phyloP scores from a whole-genome alignment of 2,113 vertebrate species.

The Lontra canadensis region DNA sequence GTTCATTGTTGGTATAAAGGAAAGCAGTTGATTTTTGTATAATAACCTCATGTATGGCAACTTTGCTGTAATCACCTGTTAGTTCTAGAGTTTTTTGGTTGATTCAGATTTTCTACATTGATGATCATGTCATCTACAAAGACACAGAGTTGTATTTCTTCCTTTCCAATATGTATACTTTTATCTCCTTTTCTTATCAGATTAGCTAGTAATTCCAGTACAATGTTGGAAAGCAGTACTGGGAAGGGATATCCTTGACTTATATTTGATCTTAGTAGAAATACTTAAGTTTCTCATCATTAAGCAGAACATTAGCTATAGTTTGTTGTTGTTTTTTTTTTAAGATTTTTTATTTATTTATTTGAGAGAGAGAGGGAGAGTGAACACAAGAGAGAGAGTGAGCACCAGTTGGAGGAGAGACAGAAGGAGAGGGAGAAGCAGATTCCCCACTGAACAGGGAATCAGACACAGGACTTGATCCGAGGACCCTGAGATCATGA shows the following conservation, averaged over 20 bases:
- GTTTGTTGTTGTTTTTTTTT: neutral
- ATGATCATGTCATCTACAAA: neutral
- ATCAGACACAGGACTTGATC: neutral
- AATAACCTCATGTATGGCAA: too few species aligned
- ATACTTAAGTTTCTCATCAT: neutral
- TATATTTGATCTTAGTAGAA: neutral
- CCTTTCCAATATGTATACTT: neutral
- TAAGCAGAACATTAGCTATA: neutral
- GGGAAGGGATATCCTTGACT: neutral
- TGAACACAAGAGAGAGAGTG: neutral
- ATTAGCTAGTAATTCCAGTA: neutral
- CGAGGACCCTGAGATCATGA: neutral
- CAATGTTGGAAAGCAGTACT: neutral
- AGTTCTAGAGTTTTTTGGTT: neutral
- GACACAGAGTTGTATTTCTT: neutral
- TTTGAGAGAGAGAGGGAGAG: too few species aligned
- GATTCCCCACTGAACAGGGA: neutral
- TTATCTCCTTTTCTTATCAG: neutral
- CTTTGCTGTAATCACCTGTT: neutral
- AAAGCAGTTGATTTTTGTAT: neutral
- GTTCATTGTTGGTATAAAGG: neutral
- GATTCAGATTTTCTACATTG: neutral
- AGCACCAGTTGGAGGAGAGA: too few species aligned
- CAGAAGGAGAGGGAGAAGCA: neutral
- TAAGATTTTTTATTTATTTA: neutral